Evolutionary conservation across 2,888 invertebrate genomes (phyloP).

Genomic region (Tipula vernalis): DNA sequence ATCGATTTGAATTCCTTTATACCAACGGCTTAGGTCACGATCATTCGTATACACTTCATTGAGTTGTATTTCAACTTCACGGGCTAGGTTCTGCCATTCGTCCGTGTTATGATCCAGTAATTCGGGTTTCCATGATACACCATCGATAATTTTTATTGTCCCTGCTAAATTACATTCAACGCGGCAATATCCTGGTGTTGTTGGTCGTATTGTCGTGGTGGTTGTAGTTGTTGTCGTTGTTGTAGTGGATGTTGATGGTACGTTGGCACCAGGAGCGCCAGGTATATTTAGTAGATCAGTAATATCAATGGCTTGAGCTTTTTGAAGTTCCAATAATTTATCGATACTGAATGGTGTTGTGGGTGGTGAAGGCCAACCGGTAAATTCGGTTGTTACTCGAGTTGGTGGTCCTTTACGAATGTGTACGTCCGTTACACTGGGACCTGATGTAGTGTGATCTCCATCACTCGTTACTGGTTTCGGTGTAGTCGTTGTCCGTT

Average conservation of each 20-base stretch:
- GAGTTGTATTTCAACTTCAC: conserved; percentile 68
- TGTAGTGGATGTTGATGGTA: conserved; percentile 41
- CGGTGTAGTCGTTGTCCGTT: neutral
- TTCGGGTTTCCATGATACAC: conserved; percentile 74
- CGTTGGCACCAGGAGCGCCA: conserved; percentile 15
- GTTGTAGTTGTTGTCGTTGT: conserved; percentile 52
- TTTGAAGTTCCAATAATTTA: conserved; percentile 56
- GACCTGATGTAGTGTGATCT: conserved; percentile 45
- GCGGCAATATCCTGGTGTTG: conserved; percentile 66
- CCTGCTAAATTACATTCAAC: conserved; percentile 75
- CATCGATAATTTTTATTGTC: conserved; percentile 71
- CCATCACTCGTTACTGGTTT: conserved; percentile 41
- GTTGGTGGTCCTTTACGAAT: conserved; percentile 78
- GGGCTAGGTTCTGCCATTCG: conserved; percentile 74
- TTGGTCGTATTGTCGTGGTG: conserved; percentile 54
- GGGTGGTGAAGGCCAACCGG: conserved; percentile 82
- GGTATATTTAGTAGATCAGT: conserved; percentile 29
- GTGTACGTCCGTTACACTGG: conserved; percentile 43
- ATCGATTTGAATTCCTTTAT: conserved; percentile 73
- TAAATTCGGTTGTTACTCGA: conserved; percentile 76
- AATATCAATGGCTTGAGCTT: conserved; percentile 44
- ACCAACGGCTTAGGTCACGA: conserved; percentile 63
- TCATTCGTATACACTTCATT: conserved; percentile 72
- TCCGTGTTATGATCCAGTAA: conserved; percentile 72
- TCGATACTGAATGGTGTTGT: conserved; percentile 79